These are phyloP conservation scores for Carapus acus DNA, from an alignment of 2,797 vertebrate genomes.

Conservation along the genomic window DNA sequence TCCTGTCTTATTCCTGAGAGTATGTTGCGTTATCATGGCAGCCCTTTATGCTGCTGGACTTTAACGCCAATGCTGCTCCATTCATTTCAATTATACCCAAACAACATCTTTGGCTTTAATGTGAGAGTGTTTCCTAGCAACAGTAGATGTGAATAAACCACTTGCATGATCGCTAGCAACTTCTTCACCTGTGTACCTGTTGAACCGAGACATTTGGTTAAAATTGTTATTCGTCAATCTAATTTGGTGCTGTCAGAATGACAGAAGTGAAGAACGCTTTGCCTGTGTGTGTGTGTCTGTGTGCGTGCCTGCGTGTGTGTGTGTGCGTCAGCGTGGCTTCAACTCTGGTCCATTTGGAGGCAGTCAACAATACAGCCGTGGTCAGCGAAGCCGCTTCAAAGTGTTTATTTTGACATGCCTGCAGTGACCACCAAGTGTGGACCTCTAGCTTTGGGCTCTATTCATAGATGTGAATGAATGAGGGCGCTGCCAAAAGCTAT, in stretches of 20 bases:
- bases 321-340: constrained; percentile 41
- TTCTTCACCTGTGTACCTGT: no score
- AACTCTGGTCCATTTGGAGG: constrained; percentile 54
- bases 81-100: constrained; percentile 69
- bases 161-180: constrained; percentile 41
- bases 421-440: constrained; percentile 68
- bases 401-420: constrained; percentile 73
- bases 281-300: constrained; percentile 25
- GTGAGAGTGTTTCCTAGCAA: constrained; percentile 78
- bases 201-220: constrained; percentile 52
- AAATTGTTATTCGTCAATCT: constrained; percentile 26
- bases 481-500: constrained; percentile 62
- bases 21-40: no score
- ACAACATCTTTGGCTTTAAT: constrained; percentile 66
- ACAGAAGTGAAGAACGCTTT: constrained; percentile 21
- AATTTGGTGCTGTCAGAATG: constrained; percentile 21
- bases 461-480: constrained; percentile 75
- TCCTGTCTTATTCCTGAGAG: no score
- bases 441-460: constrained; percentile 69
- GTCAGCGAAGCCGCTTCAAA: constrained; percentile 65
- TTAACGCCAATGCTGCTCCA: constrained; percentile 56
- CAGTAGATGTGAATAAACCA: constrained; percentile 72
- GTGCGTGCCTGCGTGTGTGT: no score
- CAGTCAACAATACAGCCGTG: constrained; percentile 70
- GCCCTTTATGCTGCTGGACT: no score